Evolutionary conservation across 2,797 vertebrate species (phyloP).

Genomic region (Eulemur rubriventer): DNA sequence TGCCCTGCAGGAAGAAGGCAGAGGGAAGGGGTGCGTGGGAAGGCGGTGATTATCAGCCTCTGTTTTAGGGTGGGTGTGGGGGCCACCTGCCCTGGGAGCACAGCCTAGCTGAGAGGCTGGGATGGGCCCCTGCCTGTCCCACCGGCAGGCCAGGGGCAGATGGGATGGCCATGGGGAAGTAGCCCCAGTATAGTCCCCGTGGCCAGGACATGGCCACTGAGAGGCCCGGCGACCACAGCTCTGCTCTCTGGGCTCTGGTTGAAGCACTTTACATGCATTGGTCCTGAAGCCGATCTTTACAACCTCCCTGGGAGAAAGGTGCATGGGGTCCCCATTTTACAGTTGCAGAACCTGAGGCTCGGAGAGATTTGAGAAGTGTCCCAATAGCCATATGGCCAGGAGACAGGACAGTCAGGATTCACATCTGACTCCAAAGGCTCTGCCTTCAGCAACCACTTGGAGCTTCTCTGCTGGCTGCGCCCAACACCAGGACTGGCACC

Average conservation of each 20-base stretch:
- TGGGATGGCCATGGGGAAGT: not conserved
- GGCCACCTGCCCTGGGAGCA: not conserved
- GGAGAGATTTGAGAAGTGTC: not conserved
- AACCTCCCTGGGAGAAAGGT: not conserved
- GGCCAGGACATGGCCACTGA: not conserved
- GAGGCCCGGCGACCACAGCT: not conserved
- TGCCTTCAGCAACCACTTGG: not conserved
- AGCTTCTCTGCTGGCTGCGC: not conserved
- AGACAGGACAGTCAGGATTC: not conserved
- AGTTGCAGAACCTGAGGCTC: not conserved
- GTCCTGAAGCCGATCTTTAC: not conserved
- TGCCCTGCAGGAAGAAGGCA: constrained; percentile 19
- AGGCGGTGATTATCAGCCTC: not conserved
- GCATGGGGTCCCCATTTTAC: not conserved
- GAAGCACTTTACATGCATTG: not conserved
- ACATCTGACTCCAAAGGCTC: not conserved
- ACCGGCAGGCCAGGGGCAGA: not conserved
- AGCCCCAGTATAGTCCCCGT: not conserved
- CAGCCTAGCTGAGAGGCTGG: not conserved
- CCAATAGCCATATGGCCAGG: rapidly evolving
- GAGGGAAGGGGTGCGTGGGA: constrained; percentile 12
- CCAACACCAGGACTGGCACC: not conserved
- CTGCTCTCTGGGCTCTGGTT: not conserved
- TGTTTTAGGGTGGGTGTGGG: not conserved
- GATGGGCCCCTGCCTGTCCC: not conserved